Conservation (phyloP, 1,140 invertebrate genomes). For the Bombus picipes region DNA sequence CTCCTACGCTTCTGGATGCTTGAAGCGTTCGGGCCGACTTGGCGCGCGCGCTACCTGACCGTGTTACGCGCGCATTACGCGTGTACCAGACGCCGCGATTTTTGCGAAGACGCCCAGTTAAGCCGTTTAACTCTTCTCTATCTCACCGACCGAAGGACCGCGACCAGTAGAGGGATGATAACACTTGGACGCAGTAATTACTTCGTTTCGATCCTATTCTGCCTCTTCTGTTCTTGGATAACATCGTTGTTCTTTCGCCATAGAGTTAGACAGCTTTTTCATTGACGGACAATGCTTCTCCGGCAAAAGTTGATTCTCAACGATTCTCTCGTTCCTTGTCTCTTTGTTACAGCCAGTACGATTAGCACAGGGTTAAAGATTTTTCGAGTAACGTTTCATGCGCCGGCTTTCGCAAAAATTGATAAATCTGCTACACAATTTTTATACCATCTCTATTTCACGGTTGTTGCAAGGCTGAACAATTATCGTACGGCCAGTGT, state of each 20-base stretch:
- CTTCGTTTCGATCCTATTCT: constrained; percentile 15
- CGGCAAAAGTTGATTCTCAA: not conserved
- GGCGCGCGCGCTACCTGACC: constrained; percentile 39
- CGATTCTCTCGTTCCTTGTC: not conserved
- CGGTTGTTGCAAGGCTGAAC: not conserved
- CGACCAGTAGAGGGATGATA: not conserved
- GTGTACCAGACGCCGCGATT: not conserved
- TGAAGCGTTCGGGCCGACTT: constrained; percentile 40
- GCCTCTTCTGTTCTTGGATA: not conserved
- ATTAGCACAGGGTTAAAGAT: not conserved
- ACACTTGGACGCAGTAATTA: constrained; percentile 11
- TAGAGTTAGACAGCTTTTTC: not conserved
- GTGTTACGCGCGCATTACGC: constrained; percentile 2
- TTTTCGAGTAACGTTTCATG: not conserved
- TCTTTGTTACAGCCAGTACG: not conserved
- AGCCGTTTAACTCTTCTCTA: constrained; percentile 22
- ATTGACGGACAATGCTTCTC: accelerated
- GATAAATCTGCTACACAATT: too few species aligned
- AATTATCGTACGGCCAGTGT: not conserved
- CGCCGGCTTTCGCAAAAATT: too few species aligned
- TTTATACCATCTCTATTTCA: not conserved
- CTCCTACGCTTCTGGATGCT: constrained; percentile 67
- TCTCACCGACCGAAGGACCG: too few species aligned
- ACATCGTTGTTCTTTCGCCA: constrained; percentile 7
- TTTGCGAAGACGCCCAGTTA: constrained; percentile 27